Evolutionary conservation across 2,797 vertebrate species (phyloP).

Genomic region (Pteronotus mesoamericanus): DNA sequence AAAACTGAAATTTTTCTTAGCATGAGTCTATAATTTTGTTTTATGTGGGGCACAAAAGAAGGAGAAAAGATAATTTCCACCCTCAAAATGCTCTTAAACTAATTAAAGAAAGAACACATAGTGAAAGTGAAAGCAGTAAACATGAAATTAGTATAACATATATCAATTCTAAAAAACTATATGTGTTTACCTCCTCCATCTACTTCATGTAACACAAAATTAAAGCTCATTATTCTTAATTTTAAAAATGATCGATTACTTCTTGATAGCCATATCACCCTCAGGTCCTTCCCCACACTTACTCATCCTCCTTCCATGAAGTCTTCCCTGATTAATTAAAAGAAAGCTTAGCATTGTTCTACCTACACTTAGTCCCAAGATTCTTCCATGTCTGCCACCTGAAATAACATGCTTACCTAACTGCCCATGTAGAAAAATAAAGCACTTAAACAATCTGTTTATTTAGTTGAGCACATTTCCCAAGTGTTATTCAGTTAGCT

Average conservation of each 20-base stretch:
- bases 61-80: not conserved
- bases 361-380: slow-evolving; percentile 54
- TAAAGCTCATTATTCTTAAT: slow-evolving; percentile 2
- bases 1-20: not conserved
- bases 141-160: not conserved
- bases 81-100: slow-evolving; percentile 2
- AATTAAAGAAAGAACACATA: not conserved
- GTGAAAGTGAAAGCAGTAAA: not conserved
- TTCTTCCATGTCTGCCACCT: slow-evolving; percentile 55
- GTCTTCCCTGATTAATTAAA: slow-evolving; percentile 38
- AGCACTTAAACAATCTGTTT: slow-evolving; percentile 43
- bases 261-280: not conserved
- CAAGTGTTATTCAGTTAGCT: slow-evolving; percentile 5
- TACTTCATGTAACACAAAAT: not conserved
- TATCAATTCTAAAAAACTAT: not conserved
- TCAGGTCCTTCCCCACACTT: slow-evolving; percentile 49
- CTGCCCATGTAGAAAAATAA: slow-evolving; percentile 54
- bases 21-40: slow-evolving; percentile 7
- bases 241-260: not conserved
- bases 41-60: not conserved
- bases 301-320: slow-evolving; percentile 60
- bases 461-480: slow-evolving; percentile 53
- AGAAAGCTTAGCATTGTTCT: slow-evolving; percentile 56
- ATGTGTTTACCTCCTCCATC: not conserved
- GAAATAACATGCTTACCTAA: slow-evolving; percentile 67